Base-by-base conservation (phyloP, 2,797 vertebrate genomes). In the Microctenopoma lineatum region DNA sequence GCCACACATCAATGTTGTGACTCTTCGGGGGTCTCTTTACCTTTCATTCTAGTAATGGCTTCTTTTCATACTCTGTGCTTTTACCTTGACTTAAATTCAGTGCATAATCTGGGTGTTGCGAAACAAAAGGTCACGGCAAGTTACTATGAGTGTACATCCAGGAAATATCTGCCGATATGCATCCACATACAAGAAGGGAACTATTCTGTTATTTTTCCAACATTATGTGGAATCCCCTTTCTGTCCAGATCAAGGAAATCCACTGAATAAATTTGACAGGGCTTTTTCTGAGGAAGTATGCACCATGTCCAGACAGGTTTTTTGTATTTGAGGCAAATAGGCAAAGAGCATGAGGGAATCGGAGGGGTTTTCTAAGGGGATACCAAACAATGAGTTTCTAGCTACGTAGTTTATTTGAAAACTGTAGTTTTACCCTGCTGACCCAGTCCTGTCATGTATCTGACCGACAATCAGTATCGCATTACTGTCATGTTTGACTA, bases 1-100 rank as follows among this genome's bases (percentile, higher is more conserved):
- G 86, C 77, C 83, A 81, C 87, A 87, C 91, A 92, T 89, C 84
- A 86, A 80, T 90, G 81, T 79, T 86, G 77, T 84, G 84, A 75
- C 77, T 87, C 83, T 88, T 63, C 89, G 79, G 75, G 39, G 81
- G 77, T 85, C 79, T 85, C 84, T 88, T 79, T 85, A 66, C 48
- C 76, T 69, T 69, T 57, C 53, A 73, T 77, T 86, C 47, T 63
- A 47, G 60, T 73, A 69, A 73, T 62, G 65, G 69, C 45, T 63
- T 7, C 32, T 70, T 10, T 29, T 34, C 36, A 48, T 66, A 69
- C 16, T 47, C 38, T 53, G 0, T 7, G 36, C 45, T 80, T 84
- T 65, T 55, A 70, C 18, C 42, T 60, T 55, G 27, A 60, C 55
- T 52, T 55, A 48, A 50, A 59, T 70, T 70, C 21, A 46, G 18